phyloP scores from a whole-genome alignment of 2,888 invertebrate genomes.

The Myopa testacea region DNA sequence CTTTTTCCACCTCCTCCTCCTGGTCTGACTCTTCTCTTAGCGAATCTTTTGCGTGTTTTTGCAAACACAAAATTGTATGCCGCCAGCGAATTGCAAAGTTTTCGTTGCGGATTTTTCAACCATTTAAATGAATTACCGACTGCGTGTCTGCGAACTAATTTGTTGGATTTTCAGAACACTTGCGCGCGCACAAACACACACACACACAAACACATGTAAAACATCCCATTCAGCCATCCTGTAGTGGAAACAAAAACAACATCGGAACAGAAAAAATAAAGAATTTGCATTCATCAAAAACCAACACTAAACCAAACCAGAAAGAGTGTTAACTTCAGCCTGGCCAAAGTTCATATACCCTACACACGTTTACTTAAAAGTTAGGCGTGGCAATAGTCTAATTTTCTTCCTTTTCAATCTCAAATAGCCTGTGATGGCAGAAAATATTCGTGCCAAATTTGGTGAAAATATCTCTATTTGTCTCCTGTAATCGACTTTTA shows the following conservation, averaged over 20 bases:
- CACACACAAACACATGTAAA: neutral
- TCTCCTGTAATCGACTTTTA: too few species aligned
- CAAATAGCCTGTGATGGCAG: too few species aligned
- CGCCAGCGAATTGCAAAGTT: constrained; percentile 34
- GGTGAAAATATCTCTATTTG: too few species aligned
- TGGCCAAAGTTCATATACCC: too few species aligned
- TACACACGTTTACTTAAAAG: too few species aligned
- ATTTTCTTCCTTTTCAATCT: too few species aligned
- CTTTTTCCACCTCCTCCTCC: neutral
- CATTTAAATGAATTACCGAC: constrained; percentile 56
- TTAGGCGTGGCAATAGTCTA: too few species aligned
- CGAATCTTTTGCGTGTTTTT: neutral
- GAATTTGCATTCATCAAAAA: constrained; percentile 37
- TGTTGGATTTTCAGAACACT: constrained; percentile 59
- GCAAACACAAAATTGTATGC: constrained; percentile 10
- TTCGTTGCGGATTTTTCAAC: constrained; percentile 38
- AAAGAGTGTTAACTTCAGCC: too few species aligned
- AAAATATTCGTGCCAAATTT: too few species aligned
- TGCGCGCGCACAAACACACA: neutral
- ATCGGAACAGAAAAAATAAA: neutral
- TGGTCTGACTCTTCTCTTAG: constrained; percentile 1
- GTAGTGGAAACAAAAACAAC: constrained; percentile 11
- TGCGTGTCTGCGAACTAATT: constrained; percentile 67
- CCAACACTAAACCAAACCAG: neutral
- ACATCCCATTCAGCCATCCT: too few species aligned